phyloP scores from a whole-genome alignment of 1,140 invertebrate species.

The Drosophila seguyi region DNA sequence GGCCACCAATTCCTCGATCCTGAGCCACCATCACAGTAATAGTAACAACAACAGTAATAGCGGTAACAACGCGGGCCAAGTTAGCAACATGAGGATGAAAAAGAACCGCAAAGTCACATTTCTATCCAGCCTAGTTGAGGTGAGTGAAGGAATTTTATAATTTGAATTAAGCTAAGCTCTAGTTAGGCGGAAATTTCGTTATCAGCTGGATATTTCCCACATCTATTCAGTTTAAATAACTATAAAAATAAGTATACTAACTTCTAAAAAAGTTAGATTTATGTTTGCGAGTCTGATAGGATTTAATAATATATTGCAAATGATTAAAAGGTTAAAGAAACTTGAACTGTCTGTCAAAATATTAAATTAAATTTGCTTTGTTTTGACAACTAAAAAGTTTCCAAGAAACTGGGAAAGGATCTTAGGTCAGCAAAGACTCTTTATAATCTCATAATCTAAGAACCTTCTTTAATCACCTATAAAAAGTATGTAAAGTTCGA shows the following conservation, averaged over 20 bases:
- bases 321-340: not conserved
- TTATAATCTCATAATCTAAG: not conserved
- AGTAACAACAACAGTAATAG: slow-evolving; percentile 32
- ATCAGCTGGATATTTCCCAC: not conserved
- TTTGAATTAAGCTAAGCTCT: not conserved
- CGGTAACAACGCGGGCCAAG: slow-evolving; percentile 24
- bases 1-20: slow-evolving; percentile 30
- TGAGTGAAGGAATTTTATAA: slow-evolving; percentile 38
- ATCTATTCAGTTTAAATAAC: not conserved
- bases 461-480: not conserved
- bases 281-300: not conserved
- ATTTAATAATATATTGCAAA: not conserved
- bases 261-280: not conserved
- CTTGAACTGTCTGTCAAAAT: not conserved
- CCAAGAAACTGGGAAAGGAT: not conserved
- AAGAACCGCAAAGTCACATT: slow-evolving; percentile 84
- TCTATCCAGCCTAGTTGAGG: slow-evolving; percentile 79
- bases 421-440: too few relatives aligned
- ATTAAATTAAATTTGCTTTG: not conserved
- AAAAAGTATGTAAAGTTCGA: not conserved
- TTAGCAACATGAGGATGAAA: slow-evolving; percentile 76
- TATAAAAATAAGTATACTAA: too few relatives aligned
- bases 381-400: not conserved
- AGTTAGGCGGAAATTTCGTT: not conserved
- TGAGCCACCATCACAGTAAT: slow-evolving; percentile 20